Base-by-base conservation (phyloP, 2,113 vertebrate species). In the Piaya cayana region DNA sequence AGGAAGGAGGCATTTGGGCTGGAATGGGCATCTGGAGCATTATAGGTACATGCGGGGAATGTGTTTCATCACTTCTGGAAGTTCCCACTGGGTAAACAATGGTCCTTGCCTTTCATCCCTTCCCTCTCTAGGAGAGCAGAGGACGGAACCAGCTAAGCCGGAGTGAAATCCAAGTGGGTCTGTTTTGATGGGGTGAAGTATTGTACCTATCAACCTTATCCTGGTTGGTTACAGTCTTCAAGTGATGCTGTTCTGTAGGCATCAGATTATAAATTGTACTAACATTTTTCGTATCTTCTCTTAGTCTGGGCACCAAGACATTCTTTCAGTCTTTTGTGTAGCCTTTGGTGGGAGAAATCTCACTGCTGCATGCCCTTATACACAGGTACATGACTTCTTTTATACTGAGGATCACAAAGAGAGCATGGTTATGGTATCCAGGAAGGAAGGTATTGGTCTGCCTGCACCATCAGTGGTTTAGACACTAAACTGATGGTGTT, bases 401-500 rank as follows among this genome's bases (percentile, higher is more conserved):
- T 11, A 6, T n/a, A 17, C 7, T 34, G 4, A 26, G 55, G 34
- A 19, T 29, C 19, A 34, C 18, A n/a, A 53, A 63, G 15, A 50
- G 49, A 58, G 36, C 8, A 17, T 0, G 0, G 14, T 75, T 69
- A 43, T 80, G 74, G 32, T 0, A 0, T n/a, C 22, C 43, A 43
- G 29, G 13, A 13, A 59, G 19, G 37, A 83, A 74, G 64, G 14
- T 30, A n/a, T 39, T 59, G 19, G 29, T 75, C 74, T 11, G 29
- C 49, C 29, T 74, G 49, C 26, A 45, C 15, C 26, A 30, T 8
- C 25, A 39, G 25, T n/a, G 12, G 26, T 78, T 58, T 36, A 72
- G 36, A 27, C 18, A 77, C 21, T 21, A 23, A 58, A 52, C 30
- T 5, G 12, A 43, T 43, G 22, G 20, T 11, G 34, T 16, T 62